Evolutionary conservation across 2,797 vertebrate genomes (phyloP), one percentile per base, ranked within the genome.

Genomic region (Schizothorax lantsangensis): DNA sequence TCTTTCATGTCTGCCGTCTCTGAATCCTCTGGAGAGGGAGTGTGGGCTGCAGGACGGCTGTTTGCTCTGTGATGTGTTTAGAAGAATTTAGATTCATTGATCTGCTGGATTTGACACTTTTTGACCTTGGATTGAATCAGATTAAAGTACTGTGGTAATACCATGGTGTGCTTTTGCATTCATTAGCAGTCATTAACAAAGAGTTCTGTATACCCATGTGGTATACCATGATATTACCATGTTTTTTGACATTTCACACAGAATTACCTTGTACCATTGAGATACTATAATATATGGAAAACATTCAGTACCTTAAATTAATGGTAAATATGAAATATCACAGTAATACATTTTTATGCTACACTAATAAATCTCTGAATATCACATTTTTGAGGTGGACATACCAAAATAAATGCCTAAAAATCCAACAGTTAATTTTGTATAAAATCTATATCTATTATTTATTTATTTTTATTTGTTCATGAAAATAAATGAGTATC

Each of bases 111-210:
- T 45, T 83, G 49, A 75, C 57, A 26, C 21, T 26, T 49, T 38
- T 66, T 75, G 57, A 84, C 82, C 57, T 84, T 66, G 78, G 33
- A 84, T 43, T 54, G 38, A 40, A 71, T 75, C 69, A 17, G 33
- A 5, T 21, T 49, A 64, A 5, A 73, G 21, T 38, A 10, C 26
- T 33, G 11, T 75, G 40, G 7, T n/a, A 47, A 74, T n/a, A 64
- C 19, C 30, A 10, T 36, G 40, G 1, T 47, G 43, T 74, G 40
- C 10, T 62, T 59, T 57, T 45, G 11, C 33, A 78, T 78, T 38
- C 6, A 38, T n/a, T 15, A 57, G 8, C 6, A 23, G 30, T 36
- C 11, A 38, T 21, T 54, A 77, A 54, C 5, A 38, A 14, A 57
- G 11, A 38, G 33, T 9, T 38, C 11, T 7, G 6, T n/a, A 78